These are phyloP conservation scores for Lophius piscatorius DNA, from an alignment of 2,113 vertebrate species.

Conservation along the genomic window DNA sequence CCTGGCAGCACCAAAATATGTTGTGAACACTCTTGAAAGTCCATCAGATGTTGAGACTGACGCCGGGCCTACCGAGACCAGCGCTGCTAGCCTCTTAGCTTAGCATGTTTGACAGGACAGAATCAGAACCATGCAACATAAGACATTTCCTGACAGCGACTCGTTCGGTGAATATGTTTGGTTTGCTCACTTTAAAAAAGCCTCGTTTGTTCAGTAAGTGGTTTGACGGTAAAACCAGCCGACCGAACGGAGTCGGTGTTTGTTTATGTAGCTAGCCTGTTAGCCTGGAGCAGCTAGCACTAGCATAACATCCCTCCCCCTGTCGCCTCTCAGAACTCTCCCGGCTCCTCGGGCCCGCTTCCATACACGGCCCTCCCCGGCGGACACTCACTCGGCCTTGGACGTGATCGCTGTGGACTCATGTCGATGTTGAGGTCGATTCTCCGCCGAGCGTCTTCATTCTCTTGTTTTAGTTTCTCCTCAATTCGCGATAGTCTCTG, in stretches of 20 bases:
- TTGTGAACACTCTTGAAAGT: neutral
- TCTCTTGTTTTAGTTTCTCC: conserved; percentile 85
- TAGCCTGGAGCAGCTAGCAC: conserved; percentile 60
- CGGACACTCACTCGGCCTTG: conserved; percentile 82
- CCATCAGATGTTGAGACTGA: conserved; percentile 9
- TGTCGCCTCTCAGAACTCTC: conserved; percentile 48
- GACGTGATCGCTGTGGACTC: conserved; percentile 82
- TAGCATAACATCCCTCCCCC: conserved; percentile 53
- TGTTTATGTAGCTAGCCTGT: conserved; percentile 80
- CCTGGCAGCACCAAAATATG: neutral
- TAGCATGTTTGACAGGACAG: conserved; percentile 70
- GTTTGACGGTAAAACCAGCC: conserved; percentile 5
- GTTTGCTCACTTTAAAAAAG: neutral
- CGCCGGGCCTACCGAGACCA: conserved; percentile 59
- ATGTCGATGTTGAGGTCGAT: conserved; percentile 86
- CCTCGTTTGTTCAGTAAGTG: neutral
- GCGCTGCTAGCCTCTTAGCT: conserved; percentile 47
- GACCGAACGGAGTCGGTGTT: conserved; percentile 50
- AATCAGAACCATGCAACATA: conserved; percentile 29
- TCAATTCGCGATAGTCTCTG: conserved; percentile 86
- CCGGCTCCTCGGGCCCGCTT: conserved; percentile 47
- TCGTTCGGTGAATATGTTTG: neutral
- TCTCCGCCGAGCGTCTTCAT: conserved; percentile 80
- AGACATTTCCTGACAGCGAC: conserved; percentile 37
- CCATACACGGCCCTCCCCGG: conserved; percentile 21